Conservation (phyloP, 2,797 vertebrate species). For the Peromyscus nudipes region DNA sequence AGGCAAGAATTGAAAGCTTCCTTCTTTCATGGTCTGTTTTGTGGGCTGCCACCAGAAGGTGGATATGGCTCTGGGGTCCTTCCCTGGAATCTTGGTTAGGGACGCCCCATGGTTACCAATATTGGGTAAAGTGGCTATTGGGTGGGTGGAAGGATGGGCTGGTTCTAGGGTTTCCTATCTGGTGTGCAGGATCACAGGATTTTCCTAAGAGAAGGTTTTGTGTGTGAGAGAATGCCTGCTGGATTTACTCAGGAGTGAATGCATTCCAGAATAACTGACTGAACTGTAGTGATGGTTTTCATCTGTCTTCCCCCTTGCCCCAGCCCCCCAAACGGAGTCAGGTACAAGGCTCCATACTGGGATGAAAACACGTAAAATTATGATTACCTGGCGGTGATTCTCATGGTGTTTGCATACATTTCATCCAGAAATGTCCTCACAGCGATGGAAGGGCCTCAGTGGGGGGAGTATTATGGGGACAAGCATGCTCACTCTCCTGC, state of each 20-base stretch:
- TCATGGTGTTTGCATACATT: slow-evolving; percentile 55
- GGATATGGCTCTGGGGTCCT: not conserved
- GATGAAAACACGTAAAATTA: slow-evolving; percentile 59
- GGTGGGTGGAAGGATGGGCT: not conserved
- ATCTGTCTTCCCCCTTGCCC: not conserved
- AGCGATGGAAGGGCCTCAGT: not conserved
- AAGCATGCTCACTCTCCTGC: not conserved
- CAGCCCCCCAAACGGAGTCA: slow-evolving; percentile 10
- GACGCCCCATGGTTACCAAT: not conserved
- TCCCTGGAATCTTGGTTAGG: not conserved
- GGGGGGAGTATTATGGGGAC: not conserved
- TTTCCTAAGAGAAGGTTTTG: not conserved
- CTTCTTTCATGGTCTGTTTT: not conserved
- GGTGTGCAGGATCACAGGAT: not conserved
- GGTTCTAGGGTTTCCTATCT: not conserved
- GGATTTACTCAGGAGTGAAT: not conserved
- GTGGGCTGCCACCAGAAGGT: not conserved
- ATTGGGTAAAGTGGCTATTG: not conserved
- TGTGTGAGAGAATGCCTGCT: slow-evolving; percentile 62
- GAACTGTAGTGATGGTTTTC: not conserved
- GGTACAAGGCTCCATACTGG: slow-evolving; percentile 58
- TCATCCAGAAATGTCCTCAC: slow-evolving; percentile 39
- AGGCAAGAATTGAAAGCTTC: not conserved
- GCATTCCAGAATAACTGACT: not conserved
- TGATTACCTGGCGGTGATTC: slow-evolving; percentile 1